Percentiles rank a stretch among this genome's conserved stretches.
These are phyloP conservation scores for Diachasma alloeum DNA, from an alignment of 1,140 invertebrate species.

Conservation along the genomic window DNA sequence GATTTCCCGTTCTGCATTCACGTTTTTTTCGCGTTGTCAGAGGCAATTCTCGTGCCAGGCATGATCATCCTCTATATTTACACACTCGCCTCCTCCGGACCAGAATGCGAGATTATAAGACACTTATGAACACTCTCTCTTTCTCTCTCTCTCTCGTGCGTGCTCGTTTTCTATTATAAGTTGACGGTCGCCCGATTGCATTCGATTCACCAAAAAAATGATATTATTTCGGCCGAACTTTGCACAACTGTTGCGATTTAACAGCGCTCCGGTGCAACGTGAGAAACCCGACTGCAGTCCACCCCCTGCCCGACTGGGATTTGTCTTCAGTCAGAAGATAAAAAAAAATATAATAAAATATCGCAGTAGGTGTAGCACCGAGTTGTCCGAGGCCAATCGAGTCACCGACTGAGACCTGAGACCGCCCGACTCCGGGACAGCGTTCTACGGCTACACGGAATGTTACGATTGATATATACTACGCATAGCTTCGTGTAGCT, in stretches of 20 bases:
- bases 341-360: neutral
- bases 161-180: neutral
- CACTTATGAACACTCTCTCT: too few relatives aligned
- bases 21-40: neutral
- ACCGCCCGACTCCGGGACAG: neutral
- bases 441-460: neutral
- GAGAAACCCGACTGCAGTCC: too few relatives aligned
- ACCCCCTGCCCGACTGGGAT: too few relatives aligned
- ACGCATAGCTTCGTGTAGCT: neutral
- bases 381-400: constrained; percentile 8
- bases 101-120: neutral
- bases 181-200: neutral
- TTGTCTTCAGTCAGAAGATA: too few relatives aligned
- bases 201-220: too few relatives aligned
- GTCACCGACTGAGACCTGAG: constrained; percentile 6
- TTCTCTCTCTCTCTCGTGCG: neutral
- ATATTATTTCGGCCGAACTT: too few relatives aligned
- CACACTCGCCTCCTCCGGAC: neutral
- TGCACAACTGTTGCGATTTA: too few relatives aligned
- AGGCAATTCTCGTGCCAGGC: neutral
- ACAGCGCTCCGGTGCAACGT: too few relatives aligned
- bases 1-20: neutral
- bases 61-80: neutral
- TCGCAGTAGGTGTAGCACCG: neutral
- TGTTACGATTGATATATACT: constrained; percentile 3